Conservation (phyloP, 2,888 invertebrate genomes). For the Lingula anatina region DNA sequence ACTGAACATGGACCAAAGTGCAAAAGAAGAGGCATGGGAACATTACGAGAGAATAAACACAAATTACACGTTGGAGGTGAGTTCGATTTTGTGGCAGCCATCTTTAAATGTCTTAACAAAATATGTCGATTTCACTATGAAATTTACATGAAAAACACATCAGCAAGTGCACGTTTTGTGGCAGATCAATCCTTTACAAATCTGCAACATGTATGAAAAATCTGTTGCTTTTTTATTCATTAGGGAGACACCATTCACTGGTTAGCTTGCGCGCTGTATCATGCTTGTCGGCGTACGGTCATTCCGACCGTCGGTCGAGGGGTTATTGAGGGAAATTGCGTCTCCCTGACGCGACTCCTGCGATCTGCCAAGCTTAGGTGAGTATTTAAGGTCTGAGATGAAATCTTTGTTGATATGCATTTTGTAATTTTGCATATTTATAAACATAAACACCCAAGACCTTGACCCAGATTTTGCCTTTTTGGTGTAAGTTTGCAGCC, state of each 20-base stretch:
- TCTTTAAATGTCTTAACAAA: too few relatives aligned
- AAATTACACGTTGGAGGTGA: constrained; percentile 83
- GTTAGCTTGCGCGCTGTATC: constrained; percentile 91
- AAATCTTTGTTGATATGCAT: too few relatives aligned
- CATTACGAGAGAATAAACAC: constrained; percentile 74
- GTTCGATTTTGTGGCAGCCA: constrained; percentile 28
- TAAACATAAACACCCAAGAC: too few relatives aligned
- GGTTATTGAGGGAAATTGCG: constrained; percentile 81
- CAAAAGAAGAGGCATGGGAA: constrained; percentile 77
- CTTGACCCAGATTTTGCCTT: too few relatives aligned
- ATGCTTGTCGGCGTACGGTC: constrained; percentile 75
- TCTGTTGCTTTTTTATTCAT: constrained; percentile 5
- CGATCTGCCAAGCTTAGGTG: constrained; percentile 84
- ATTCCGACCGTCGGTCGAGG: constrained; percentile 72
- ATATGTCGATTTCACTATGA: not conserved
- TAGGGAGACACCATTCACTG: constrained; percentile 81
- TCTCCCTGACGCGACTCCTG: constrained; percentile 83
- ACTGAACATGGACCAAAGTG: constrained; percentile 80
- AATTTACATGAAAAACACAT: too few relatives aligned
- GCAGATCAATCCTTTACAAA: too few relatives aligned
- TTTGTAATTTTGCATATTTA: too few relatives aligned
- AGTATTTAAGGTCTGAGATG: too few relatives aligned
- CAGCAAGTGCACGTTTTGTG: too few relatives aligned
- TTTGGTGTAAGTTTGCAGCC: too few relatives aligned
- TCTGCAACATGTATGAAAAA: too few relatives aligned